These are phyloP conservation scores for Synergus itoensis DNA, from an alignment of 2,888 invertebrate species.

Conservation along the genomic window DNA sequence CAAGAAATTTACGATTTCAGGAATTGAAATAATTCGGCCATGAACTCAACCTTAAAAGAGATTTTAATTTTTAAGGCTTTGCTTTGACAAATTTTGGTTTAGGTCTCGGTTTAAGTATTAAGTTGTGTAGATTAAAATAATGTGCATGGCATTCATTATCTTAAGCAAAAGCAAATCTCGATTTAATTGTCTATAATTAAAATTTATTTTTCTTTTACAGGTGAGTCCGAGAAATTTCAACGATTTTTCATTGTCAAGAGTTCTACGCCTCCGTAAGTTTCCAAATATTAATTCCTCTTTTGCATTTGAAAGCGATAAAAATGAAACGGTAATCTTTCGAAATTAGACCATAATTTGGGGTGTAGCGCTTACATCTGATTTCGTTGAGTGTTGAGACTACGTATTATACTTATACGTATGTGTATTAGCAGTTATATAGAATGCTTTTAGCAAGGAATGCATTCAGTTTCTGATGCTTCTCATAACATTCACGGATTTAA, in stretches of 20 bases:
- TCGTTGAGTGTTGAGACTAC: no score
- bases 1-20: constrained; percentile 30
- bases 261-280: background rate
- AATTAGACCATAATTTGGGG: no score
- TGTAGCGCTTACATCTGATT: no score
- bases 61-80: no score
- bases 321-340: background rate
- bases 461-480: no score
- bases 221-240: background rate
- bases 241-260: background rate
- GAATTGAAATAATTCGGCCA: background rate
- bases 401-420: no score
- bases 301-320: background rate
- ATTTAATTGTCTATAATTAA: background rate
- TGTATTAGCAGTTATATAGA: no score
- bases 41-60: constrained; percentile 2
- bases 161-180: background rate
- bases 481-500: no score
- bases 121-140: background rate
- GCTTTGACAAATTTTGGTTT: background rate
- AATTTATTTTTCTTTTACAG: background rate
- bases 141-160: background rate
- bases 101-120: background rate
- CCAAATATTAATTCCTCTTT: background rate
- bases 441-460: no score